Base-by-base conservation (phyloP, 2,797 vertebrate genomes). In the Gastrophryne carolinensis region DNA sequence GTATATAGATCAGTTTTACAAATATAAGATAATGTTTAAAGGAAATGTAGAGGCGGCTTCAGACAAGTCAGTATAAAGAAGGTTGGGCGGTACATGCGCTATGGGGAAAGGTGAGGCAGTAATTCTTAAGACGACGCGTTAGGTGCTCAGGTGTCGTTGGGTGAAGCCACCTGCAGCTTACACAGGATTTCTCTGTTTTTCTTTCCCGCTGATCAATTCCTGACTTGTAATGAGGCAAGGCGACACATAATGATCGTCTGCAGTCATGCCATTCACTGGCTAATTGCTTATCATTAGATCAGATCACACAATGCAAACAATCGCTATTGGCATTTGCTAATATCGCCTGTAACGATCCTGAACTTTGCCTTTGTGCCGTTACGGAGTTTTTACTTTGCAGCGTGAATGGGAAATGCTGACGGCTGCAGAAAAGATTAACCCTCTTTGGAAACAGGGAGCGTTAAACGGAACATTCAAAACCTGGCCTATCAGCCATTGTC, bases 171-270 rank as follows among this genome's bases (percentile, higher is more conserved):
- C 50, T 68, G 65, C 47, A 54, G 49, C 11, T 39, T 52, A 37
- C 30, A 68, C 4, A 68, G 56, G 32, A 23, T 56, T 39, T 7
- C 11, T 15, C 23, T 54, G 15, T 41, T 68, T 12, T 68, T 39
- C 65, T 68, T 54, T 19, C 30, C 39, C 27, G 2, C 8, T 29
- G 50, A 54, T 52, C 65, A 68, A 56, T 68, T 68, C 65, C 65
- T 68, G 65, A 56, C 32, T 27, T 54, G 65, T 39, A 68, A 68
- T 41, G 65, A 68, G 50, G 50, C 65, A 68, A 24, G 1, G 32
- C 50, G 12, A n/a, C 8, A 26, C 17, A 39, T 39, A 39, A 54
- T 56, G 1, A 8, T 23, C 27, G 50, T 35, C n/a, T 41, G 12
- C 17, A 54, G 23, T 39, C 21, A 53, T 53, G 32, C 50, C 50